phyloP scores from a whole-genome alignment of 2,797 vertebrate species.

The Anguilla anguilla region DNA sequence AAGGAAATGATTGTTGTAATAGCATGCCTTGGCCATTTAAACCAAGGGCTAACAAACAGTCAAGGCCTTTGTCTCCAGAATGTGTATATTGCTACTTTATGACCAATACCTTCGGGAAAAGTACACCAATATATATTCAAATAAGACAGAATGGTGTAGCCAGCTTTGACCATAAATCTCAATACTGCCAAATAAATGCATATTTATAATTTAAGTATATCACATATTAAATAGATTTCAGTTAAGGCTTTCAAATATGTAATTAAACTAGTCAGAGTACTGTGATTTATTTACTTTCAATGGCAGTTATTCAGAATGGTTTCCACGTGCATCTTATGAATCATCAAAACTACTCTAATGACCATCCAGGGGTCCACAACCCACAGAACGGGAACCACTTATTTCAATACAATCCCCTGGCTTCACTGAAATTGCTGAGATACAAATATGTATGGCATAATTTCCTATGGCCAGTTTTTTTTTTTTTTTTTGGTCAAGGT shows the following conservation, averaged over 20 bases:
- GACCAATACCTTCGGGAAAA: background rate
- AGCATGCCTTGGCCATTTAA: background rate
- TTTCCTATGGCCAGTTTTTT: background rate
- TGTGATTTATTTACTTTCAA: background rate
- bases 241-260: background rate
- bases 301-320: background rate
- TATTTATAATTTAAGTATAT: background rate
- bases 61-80: background rate
- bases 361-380: constrained; percentile 12
- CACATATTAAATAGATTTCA: background rate
- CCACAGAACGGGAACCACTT: background rate
- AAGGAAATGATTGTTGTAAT: background rate
- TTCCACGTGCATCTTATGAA: background rate
- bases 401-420: background rate
- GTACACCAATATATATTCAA: background rate
- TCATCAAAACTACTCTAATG: background rate
- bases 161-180: background rate
- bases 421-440: background rate
- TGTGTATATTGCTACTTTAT: background rate
- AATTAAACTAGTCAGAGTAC: background rate
- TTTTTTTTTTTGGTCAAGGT: background rate
- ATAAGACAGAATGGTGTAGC: background rate
- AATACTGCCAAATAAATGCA: background rate
- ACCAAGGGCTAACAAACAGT: background rate
- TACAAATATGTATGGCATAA: background rate